Base-by-base conservation (phyloP, 1,140 invertebrate species). In the Trichomalopsis sarcophagae region DNA sequence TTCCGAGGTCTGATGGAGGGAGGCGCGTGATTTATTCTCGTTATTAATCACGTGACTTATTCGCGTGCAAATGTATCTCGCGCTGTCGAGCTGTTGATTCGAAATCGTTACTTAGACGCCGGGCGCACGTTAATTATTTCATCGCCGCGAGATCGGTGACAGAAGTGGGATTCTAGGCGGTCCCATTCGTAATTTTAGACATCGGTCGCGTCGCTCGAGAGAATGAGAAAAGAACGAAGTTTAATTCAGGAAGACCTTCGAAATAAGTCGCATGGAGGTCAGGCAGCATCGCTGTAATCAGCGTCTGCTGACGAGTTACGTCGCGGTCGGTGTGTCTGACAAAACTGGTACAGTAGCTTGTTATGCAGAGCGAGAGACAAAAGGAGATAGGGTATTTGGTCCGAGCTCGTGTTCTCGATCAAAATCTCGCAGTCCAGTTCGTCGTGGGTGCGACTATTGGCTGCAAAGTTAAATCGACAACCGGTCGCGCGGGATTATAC, bases 401-500 rank as follows among this genome's bases (percentile, higher is more conserved):
- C 68, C 30, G 30, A 79, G 27, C 66, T 33, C 55, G 4, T 79
- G 55, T 17, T 68, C 77, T 79, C 40, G 77, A 79, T 79, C 55
- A 68, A 79, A 68, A 66, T 79, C 77, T 79, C 62, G 30, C 27
- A 77, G 75, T 66, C 27, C 27, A 40, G 21, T 33, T n/a, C 11
- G 17, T 62, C 30, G 47, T 5, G 14, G 55, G 17, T 10, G 27
- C 27, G 36, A 79, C 30, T 66, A 62, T 27, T 33, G 68, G 5
- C 7, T n/a, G 68, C 21, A 71, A 71, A 71, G 68, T 30, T 71
- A 71, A 71, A 71, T 71, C 68, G 30, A 71, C 27, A 17, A 33
- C 23, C 21, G 30, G 11, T 9, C 36, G 10, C 79, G 66, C 79
- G 66, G 40, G 74, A 76, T 84, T 84, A 84, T 77, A 50, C 74